phyloP scores from a whole-genome alignment of 2,113 vertebrate genomes.

The Sakesphorus luctuosus region DNA sequence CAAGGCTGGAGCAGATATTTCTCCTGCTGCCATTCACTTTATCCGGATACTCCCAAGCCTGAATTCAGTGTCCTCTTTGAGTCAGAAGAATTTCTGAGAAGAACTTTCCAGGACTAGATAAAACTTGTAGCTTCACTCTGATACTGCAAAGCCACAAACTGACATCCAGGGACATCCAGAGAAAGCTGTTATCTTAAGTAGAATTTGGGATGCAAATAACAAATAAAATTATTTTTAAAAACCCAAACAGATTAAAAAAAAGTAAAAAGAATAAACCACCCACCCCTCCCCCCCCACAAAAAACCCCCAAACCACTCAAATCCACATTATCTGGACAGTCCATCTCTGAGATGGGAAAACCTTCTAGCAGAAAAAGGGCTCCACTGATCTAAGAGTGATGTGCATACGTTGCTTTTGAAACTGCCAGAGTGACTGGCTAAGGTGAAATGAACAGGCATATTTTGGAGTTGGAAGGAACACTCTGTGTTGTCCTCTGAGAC shows the following conservation, averaged over 20 bases:
- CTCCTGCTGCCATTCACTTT: background rate
- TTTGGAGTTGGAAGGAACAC: background rate
- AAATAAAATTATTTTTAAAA: background rate
- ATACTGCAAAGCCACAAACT: background rate
- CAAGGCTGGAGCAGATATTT: background rate
- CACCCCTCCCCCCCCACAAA: too few relatives aligned
- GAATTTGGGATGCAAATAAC: background rate
- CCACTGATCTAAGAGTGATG: background rate
- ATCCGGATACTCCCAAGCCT: background rate
- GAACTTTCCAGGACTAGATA: background rate
- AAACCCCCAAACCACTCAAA: too few relatives aligned
- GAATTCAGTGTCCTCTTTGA: background rate
- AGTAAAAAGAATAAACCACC: too few relatives aligned
- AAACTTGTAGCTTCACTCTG: background rate
- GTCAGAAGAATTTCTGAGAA: background rate
- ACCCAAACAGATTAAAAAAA: too few relatives aligned
- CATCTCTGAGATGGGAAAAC: background rate
- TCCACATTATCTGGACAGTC: background rate
- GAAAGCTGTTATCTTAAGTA: background rate
- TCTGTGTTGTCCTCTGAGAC: background rate
- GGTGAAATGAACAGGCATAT: background rate
- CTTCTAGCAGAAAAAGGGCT: background rate
- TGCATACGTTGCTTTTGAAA: background rate
- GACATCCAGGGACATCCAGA: background rate
- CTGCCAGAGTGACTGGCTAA: background rate